A percentile compares a stretch with the other conserved stretches of the same genome.
Evolutionary conservation across 2,888 invertebrate genomes (phyloP).

Genomic region (Cataglyphis albicans): DNA sequence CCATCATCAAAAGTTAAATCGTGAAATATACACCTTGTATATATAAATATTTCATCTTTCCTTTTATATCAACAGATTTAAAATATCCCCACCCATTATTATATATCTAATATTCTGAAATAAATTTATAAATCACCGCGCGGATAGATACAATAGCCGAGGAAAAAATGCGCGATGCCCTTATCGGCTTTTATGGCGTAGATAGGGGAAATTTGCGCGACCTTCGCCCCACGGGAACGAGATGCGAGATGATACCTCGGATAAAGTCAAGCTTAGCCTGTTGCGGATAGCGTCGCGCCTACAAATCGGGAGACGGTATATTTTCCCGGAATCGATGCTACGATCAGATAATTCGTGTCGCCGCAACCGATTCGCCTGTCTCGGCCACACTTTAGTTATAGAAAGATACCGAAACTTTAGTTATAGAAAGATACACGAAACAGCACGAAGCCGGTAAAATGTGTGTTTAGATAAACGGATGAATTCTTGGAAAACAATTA

Average conservation of each 20-base stretch:
- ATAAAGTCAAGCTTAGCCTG: conserved; percentile 37
- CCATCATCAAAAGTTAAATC: neutral
- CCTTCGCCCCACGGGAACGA: conserved; percentile 54
- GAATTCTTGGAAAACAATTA: neutral
- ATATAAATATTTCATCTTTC: neutral
- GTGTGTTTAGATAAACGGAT: neutral
- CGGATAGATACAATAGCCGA: conserved; percentile 58
- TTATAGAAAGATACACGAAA: neutral
- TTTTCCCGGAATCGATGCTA: neutral
- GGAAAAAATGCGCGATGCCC: conserved; percentile 66
- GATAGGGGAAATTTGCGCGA: conserved; percentile 69
- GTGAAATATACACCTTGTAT: neutral
- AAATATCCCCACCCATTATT: neutral
- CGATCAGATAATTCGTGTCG: conserved; percentile 33
- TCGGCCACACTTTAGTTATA: neutral
- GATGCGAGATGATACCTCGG: conserved; percentile 41
- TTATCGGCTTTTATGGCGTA: conserved; percentile 66
- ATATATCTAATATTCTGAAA: conserved; percentile 51
- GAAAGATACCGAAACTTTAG: neutral
- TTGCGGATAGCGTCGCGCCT: conserved; percentile 27
- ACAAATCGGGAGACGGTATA: conserved; percentile 3
- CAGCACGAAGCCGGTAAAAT: neutral
- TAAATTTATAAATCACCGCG: conserved; percentile 62
- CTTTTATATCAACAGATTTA: neutral
- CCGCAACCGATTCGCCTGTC: neutral